phyloP scores from a whole-genome alignment of 2,797 vertebrate species.

The Tragelaphus oryx region DNA sequence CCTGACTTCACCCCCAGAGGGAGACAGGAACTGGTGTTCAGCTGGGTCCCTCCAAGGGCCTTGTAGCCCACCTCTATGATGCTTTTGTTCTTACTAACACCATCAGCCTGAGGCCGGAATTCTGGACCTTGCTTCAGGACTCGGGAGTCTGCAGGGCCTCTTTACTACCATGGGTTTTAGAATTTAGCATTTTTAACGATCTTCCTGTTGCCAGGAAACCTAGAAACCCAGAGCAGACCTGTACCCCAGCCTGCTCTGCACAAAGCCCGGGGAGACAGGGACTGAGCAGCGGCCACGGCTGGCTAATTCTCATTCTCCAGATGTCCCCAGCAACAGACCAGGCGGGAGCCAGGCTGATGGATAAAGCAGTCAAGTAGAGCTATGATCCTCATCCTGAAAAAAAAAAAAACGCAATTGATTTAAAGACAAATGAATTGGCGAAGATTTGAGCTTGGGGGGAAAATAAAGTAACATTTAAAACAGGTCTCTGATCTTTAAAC shows the following conservation, averaged over 20 bases:
- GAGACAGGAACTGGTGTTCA: background rate
- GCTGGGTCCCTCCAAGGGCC: background rate
- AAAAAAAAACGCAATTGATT: background rate
- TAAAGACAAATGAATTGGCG: background rate
- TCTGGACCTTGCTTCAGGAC: background rate
- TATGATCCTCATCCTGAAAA: background rate
- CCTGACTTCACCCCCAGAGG: background rate
- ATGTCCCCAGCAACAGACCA: background rate
- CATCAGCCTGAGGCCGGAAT: background rate
- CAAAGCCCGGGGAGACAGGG: background rate
- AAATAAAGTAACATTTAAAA: background rate
- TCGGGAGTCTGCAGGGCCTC: background rate
- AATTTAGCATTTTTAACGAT: background rate
- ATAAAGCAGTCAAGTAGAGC: background rate
- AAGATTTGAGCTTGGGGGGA: background rate
- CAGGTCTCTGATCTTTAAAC: background rate
- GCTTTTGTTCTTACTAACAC: background rate
- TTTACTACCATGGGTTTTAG: background rate
- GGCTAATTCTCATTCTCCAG: background rate
- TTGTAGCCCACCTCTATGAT: background rate
- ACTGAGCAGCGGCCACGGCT: background rate
- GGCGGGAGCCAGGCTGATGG: background rate
- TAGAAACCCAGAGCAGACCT: background rate
- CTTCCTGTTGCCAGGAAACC: background rate
- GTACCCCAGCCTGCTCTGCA: background rate